Percentiles rank a stretch among this genome's conserved stretches.
These are phyloP conservation scores for Agrypnia vestita DNA, from an alignment of 1,140 invertebrate genomes.

Conservation along the genomic window DNA sequence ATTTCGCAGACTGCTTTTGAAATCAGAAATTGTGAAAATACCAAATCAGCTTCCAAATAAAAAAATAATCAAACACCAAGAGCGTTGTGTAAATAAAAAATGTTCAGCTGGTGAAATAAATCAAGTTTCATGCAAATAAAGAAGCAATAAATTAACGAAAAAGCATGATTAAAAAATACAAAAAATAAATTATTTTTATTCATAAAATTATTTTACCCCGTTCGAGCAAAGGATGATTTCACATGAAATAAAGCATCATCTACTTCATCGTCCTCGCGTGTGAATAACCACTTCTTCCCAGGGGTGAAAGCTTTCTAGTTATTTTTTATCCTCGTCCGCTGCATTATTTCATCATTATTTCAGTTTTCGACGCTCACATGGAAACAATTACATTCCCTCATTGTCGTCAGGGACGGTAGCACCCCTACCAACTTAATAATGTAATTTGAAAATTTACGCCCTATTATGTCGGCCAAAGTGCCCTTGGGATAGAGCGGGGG, in stretches of 20 bases:
- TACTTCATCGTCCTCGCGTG: too few relatives aligned
- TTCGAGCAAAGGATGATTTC: too few relatives aligned
- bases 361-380: constrained; percentile 19
- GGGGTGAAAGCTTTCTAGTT: too few relatives aligned
- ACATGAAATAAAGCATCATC: too few relatives aligned
- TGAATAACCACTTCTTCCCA: too few relatives aligned
- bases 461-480: constrained; percentile 31
- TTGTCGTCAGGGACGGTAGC: not conserved
- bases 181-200: not conserved
- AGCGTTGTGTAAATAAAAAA: too few relatives aligned
- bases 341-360: not conserved
- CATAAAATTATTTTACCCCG: too few relatives aligned
- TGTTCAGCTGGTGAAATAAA: too few relatives aligned
- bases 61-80: too few relatives aligned
- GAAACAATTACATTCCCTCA: constrained; percentile 37
- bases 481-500: not conserved
- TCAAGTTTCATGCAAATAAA: not conserved
- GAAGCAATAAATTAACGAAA: not conserved
- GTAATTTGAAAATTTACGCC: constrained; percentile 48
- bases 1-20: too few relatives aligned
- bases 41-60: too few relatives aligned
- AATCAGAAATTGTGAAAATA: too few relatives aligned
- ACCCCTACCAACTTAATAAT: constrained; percentile 40
- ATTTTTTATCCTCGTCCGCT: not conserved
- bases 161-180: not conserved